Conservation (phyloP, 1,140 invertebrate genomes). For the Homarus americanus region DNA sequence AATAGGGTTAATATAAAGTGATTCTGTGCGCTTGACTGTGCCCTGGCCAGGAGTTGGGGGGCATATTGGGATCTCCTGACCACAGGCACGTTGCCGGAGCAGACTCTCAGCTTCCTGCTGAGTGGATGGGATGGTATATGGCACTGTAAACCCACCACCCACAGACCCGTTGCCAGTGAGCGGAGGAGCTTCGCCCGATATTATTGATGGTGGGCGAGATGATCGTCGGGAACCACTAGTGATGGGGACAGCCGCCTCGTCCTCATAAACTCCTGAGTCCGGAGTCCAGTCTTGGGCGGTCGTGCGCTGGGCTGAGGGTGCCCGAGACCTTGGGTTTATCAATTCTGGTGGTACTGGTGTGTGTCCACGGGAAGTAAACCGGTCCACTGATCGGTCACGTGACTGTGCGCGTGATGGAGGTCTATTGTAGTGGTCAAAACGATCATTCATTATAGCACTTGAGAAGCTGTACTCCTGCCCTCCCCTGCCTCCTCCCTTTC, state of each 20-base stretch:
- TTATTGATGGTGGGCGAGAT: slow-evolving; percentile 63
- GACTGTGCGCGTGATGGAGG: slow-evolving; percentile 90
- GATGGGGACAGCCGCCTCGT: slow-evolving; percentile 74
- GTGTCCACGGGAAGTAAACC: slow-evolving; percentile 80
- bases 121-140: slow-evolving; percentile 81
- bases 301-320: slow-evolving; percentile 65
- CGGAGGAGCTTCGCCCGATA: slow-evolving; percentile 66
- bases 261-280: slow-evolving; percentile 78
- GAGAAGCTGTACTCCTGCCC: slow-evolving; percentile 77
- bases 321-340: slow-evolving; percentile 70
- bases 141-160: slow-evolving; percentile 69
- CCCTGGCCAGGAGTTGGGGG: slow-evolving; percentile 82
- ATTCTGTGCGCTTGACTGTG: slow-evolving; percentile 88
- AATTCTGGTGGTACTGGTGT: slow-evolving; percentile 73
- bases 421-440: slow-evolving; percentile 95
- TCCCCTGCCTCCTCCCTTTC: slow-evolving; percentile 56
- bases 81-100: slow-evolving; percentile 87
- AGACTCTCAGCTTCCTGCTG: slow-evolving; percentile 84
- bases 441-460: slow-evolving; percentile 80
- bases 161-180: slow-evolving; percentile 71
- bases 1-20: slow-evolving; percentile 79
- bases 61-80: slow-evolving; percentile 92
- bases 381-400: slow-evolving; percentile 91
- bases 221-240: slow-evolving; percentile 62
- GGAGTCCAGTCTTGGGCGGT: slow-evolving; percentile 77